phyloP scores from a whole-genome alignment of 2,113 vertebrate genomes.

The Cyphomyrus plagiostoma region DNA sequence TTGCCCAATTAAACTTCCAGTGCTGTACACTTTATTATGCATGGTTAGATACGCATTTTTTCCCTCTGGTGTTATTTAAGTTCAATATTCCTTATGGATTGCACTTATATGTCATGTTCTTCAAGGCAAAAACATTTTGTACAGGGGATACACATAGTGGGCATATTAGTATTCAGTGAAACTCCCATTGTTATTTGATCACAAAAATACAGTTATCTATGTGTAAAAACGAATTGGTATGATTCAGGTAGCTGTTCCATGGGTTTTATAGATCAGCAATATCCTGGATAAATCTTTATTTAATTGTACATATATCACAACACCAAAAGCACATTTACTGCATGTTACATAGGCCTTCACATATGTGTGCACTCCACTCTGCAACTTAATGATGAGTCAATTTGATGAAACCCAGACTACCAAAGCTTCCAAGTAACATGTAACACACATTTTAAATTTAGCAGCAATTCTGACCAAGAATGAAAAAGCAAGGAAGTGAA shows the following conservation, averaged over 20 bases:
- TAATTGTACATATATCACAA: background rate
- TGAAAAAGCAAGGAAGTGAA: background rate
- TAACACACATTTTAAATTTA: background rate
- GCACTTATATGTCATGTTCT: background rate
- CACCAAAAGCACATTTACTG: background rate
- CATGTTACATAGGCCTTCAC: background rate
- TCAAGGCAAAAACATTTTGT: background rate
- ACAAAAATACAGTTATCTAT: background rate
- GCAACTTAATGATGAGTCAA: background rate
- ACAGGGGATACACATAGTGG: background rate
- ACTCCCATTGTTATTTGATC: background rate
- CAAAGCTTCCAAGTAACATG: background rate
- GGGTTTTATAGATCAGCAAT: background rate
- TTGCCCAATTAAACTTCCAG: constrained; percentile 86
- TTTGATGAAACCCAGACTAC: background rate
- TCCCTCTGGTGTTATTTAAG: background rate
- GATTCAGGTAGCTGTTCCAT: background rate
- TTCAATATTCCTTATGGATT: background rate
- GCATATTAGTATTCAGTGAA: background rate
- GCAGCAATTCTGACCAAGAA: background rate
- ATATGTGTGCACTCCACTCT: background rate
- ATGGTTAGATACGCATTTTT: background rate
- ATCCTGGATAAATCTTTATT: background rate
- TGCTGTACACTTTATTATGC: constrained; percentile 72
- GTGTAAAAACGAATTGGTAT: background rate